Conservation (phyloP, 1,140 invertebrate species). For the Sipha flava region DNA sequence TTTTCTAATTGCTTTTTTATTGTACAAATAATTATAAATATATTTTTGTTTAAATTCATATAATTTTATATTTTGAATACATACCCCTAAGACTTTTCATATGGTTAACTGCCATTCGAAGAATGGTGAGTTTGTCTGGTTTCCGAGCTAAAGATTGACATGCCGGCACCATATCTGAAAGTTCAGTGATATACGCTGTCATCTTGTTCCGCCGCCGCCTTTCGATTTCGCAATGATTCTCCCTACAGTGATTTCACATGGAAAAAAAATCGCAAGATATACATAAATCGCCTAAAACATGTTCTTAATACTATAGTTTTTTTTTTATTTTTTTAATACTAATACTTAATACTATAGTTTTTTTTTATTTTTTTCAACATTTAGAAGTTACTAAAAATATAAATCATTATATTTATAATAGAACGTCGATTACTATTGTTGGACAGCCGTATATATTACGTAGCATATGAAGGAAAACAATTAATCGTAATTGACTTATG, state of each 20-base stretch:
- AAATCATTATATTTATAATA: too few relatives aligned
- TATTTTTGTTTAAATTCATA: too few relatives aligned
- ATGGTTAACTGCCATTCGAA: conserved; percentile 98
- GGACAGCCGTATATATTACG: too few relatives aligned
- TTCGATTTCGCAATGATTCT: conserved; percentile 99
- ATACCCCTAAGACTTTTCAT: conserved; percentile 94
- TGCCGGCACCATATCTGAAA: conserved; percentile 99
- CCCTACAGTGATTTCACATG: conserved; percentile 57
- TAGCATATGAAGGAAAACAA: too few relatives aligned
- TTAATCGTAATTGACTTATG: too few relatives aligned
- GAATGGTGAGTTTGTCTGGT: conserved; percentile 97
- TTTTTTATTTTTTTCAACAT: too few relatives aligned
- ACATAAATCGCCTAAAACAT: conserved; percentile 19
- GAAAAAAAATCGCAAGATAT: conserved; percentile 31
- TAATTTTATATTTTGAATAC: conserved; percentile 35
- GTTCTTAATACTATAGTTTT: neutral
- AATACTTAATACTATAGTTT: too few relatives aligned
- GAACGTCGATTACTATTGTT: too few relatives aligned
- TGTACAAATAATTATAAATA: too few relatives aligned
- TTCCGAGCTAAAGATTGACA: conserved; percentile 94
- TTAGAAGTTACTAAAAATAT: too few relatives aligned
- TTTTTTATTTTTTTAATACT: too few relatives aligned
- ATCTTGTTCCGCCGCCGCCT: conserved; percentile 96
- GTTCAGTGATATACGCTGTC: conserved; percentile 99
- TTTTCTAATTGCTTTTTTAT: too few relatives aligned